phyloP scores from a whole-genome alignment of 2,888 invertebrate species.

The Sepioteuthis lessoniana region DNA sequence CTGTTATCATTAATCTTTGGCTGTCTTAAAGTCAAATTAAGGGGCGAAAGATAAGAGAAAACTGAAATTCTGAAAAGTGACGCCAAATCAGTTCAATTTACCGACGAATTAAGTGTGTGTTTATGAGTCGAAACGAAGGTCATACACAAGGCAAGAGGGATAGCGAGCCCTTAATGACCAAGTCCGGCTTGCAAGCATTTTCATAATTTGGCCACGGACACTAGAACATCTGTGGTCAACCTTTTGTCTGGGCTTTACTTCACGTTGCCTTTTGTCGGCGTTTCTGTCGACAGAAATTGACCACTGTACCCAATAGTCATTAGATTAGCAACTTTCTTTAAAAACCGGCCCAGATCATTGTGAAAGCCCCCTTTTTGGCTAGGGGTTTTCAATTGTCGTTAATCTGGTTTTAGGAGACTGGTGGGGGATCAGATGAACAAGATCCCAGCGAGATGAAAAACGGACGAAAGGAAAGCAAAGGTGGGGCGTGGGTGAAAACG shows the following conservation, averaged over 20 bases:
- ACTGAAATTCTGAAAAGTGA: background rate
- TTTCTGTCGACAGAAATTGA: background rate
- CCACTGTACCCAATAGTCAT: background rate
- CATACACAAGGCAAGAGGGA: background rate
- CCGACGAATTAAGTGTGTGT: background rate
- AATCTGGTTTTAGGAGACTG: background rate
- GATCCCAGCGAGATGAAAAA: background rate
- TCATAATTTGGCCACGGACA: conserved; percentile 1
- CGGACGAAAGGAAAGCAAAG: no score
- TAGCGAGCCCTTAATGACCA: background rate
- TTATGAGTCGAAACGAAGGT: background rate
- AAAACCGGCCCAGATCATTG: background rate
- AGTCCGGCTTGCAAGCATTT: background rate
- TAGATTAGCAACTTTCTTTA: background rate
- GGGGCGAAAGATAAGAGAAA: background rate
- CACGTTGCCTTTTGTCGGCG: background rate
- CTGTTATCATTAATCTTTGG: background rate
- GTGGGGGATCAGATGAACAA: background rate
- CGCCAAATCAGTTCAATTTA: background rate
- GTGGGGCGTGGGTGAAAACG: background rate
- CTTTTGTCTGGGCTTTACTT: background rate
- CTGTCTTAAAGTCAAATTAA: background rate
- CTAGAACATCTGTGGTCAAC: background rate
- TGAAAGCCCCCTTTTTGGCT: background rate
- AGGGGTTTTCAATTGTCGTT: background rate